Percentiles rank a stretch among this genome's conserved stretches.
Conservation (phyloP, 1,140 invertebrate species). For the Lepidostoma basale region DNA sequence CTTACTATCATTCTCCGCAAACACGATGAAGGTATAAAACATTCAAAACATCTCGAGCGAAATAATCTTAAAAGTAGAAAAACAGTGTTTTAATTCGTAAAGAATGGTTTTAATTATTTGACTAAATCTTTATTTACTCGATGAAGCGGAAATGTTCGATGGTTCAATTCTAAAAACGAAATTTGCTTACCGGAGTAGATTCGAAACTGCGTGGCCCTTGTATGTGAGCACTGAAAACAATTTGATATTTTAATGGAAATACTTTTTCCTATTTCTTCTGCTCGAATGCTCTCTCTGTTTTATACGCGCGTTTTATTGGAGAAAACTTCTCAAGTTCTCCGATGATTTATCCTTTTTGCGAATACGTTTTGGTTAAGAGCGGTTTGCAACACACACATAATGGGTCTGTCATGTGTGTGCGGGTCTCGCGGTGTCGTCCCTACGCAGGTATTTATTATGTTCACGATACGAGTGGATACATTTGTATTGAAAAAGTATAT, state of each 20-base stretch:
- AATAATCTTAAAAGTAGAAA: too few species aligned
- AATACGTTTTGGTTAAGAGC: not conserved
- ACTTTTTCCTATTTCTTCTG: constrained; percentile 4
- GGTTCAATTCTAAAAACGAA: too few species aligned
- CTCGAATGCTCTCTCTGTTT: not conserved
- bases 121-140: too few species aligned
- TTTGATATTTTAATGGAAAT: constrained; percentile 2
- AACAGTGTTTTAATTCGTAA: too few species aligned
- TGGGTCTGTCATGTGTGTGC: not conserved
- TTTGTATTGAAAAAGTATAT: constrained; percentile 11
- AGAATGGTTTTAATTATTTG: too few species aligned
- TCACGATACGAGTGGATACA: constrained; percentile 8
- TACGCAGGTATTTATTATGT: constrained; percentile 5
- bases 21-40: too few species aligned
- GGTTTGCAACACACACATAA: not conserved
- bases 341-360: constrained; percentile 6
- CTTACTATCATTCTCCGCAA: too few species aligned
- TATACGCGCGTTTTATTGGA: not conserved
- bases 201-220: too few species aligned
- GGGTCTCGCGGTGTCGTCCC: not conserved
- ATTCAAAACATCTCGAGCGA: too few species aligned
- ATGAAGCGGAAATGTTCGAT: too few species aligned
- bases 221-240: constrained; percentile 3
- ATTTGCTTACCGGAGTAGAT: too few species aligned
- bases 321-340: constrained; percentile 9